phyloP scores from a whole-genome alignment of 2,888 invertebrate species.

The Tanytarsus gracilentus region DNA sequence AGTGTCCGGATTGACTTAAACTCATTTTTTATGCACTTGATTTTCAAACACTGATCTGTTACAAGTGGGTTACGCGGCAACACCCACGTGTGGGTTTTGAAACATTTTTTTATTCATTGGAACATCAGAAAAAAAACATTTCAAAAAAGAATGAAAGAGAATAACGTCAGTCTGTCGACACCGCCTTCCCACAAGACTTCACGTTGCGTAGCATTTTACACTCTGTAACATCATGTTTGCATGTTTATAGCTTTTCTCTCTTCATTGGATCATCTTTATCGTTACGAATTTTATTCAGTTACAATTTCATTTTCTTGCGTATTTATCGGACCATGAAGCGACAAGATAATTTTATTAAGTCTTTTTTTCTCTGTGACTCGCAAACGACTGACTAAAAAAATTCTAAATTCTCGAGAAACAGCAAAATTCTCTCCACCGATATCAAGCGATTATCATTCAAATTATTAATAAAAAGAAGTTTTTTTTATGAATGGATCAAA shows the following conservation, averaged over 20 bases:
- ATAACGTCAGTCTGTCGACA: constrained; percentile 33
- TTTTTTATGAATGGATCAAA: constrained; percentile 14
- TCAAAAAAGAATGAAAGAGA: constrained; percentile 12
- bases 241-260: not conserved
- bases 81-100: too few species aligned
- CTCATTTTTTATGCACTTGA: too few species aligned
- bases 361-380: not conserved
- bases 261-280: not conserved
- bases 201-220: constrained; percentile 23
- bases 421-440: not conserved
- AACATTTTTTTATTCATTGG: too few species aligned
- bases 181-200: constrained; percentile 31
- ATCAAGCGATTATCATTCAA: not conserved
- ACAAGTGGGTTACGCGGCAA: too few species aligned
- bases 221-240: constrained; percentile 27
- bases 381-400: not conserved
- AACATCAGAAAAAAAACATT: not conserved
- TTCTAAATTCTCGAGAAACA: not conserved
- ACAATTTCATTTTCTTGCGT: constrained; percentile 19
- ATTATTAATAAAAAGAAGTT: not conserved
- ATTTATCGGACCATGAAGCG: not conserved
- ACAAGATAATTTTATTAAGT: not conserved
- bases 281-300: not conserved
- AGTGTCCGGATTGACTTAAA: too few species aligned
- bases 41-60: too few species aligned